phyloP scores from a whole-genome alignment of 2,113 vertebrate species.

The Vombatus ursinus region DNA sequence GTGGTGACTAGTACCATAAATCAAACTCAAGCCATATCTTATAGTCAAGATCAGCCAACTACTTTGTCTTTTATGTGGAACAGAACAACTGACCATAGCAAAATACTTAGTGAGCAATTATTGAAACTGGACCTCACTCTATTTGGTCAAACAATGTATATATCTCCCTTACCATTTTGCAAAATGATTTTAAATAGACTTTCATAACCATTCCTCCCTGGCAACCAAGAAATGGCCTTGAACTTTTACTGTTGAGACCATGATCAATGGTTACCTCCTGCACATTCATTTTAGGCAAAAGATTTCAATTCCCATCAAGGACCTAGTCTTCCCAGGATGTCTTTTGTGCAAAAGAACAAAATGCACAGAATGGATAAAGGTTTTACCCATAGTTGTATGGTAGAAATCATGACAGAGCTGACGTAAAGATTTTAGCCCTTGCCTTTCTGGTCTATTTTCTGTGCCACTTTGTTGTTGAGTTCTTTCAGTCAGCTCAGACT shows the following conservation, averaged over 20 bases:
- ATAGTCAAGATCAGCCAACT: background rate
- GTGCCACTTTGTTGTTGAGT: background rate
- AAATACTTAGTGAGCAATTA: background rate
- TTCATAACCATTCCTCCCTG: constrained; percentile 8
- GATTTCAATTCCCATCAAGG: background rate
- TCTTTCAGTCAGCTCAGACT: background rate
- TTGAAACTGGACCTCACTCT: constrained; percentile 18
- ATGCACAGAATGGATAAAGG: background rate
- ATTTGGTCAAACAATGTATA: constrained; percentile 1
- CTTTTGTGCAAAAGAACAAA: background rate
- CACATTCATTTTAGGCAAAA: background rate
- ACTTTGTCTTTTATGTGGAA: constrained; percentile 2
- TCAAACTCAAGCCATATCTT: constrained; percentile 21
- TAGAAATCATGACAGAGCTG: background rate
- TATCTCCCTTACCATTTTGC: background rate
- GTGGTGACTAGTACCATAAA: constrained; percentile 2
- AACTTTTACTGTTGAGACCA: constrained; percentile 7
- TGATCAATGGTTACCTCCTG: background rate
- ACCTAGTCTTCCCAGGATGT: background rate
- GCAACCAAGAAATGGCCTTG: constrained; percentile 4
- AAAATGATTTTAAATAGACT: constrained; percentile 29
- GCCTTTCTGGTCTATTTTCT: background rate
- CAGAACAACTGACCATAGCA: constrained; percentile 28
- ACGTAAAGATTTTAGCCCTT: constrained; percentile 4
- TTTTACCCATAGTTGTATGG: background rate